Evolutionary conservation across 1,140 invertebrate genomes (phyloP).

Genomic region (Calosoma granatense): DNA sequence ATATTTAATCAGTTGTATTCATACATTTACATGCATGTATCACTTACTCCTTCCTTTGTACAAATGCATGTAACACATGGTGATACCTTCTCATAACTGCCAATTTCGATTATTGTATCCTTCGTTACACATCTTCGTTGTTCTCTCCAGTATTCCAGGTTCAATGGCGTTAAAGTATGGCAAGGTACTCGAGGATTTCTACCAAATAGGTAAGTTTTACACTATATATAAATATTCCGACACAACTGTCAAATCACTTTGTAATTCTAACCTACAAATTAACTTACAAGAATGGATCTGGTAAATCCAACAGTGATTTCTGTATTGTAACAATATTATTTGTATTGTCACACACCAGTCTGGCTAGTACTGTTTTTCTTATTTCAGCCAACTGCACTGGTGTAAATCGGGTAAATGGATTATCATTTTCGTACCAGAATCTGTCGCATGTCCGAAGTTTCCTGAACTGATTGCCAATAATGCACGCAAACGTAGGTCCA

Average conservation of each 20-base stretch:
- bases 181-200: slow-evolving; percentile 70
- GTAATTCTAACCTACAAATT: too few relatives aligned
- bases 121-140: background rate
- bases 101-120: slow-evolving; percentile 2
- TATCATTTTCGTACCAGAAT: slow-evolving; percentile 44
- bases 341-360: slow-evolving; percentile 36
- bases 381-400: slow-evolving; percentile 36
- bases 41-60: slow-evolving; percentile 9
- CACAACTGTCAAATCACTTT: background rate
- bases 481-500: slow-evolving; percentile 69
- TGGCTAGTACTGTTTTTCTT: slow-evolving; percentile 32
- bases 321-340: slow-evolving; percentile 35
- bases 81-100: background rate
- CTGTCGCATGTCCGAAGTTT: slow-evolving; percentile 59
- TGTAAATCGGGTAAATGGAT: slow-evolving; percentile 21
- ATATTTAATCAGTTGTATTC: background rate
- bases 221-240: background rate
- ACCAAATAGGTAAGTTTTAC: slow-evolving; percentile 17
- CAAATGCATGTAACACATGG: slow-evolving; percentile 1
- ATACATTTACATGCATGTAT: background rate
- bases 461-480: slow-evolving; percentile 62
- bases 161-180: slow-evolving; percentile 58
- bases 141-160: slow-evolving; percentile 67
- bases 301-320: slow-evolving; percentile 29
- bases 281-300: slow-evolving; percentile 47